Percentiles rank a stretch among this genome's conserved stretches.
Conservation (phyloP, 1,140 invertebrate species). For the Polypedilum vanderplanki region DNA sequence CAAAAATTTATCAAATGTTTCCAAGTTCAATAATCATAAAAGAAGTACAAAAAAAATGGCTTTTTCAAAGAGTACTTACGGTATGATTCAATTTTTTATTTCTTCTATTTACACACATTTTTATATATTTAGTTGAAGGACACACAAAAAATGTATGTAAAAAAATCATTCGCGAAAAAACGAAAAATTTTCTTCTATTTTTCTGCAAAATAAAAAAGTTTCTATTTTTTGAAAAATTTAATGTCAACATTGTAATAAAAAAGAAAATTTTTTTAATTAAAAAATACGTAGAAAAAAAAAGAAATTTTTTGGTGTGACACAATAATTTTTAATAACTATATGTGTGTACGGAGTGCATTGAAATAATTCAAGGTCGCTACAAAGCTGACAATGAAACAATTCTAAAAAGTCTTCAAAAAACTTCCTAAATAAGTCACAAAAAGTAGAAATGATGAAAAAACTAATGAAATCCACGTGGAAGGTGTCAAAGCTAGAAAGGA, state of each 20-base stretch:
- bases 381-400: no score
- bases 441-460: background rate
- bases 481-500: background rate
- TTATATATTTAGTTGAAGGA: conserved; percentile 23
- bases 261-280: background rate
- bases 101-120: background rate
- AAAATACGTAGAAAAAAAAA: background rate
- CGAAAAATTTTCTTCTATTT: background rate
- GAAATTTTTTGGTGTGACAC: background rate
- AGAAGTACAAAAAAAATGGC: no score
- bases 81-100: conserved; percentile 24
- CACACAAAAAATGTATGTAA: background rate
- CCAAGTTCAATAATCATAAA: no score
- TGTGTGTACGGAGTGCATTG: background rate
- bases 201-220: background rate
- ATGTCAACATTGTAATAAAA: background rate
- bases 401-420: no score
- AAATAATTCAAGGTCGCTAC: conserved; percentile 10
- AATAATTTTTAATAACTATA: background rate
- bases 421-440: background rate
- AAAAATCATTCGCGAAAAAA: background rate
- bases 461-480: background rate
- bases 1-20: no score
- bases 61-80: background rate
- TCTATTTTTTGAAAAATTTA: background rate